These are phyloP conservation scores for Dendrocincla tyrannina DNA, from an alignment of 2,797 vertebrate genomes.

Conservation along the genomic window DNA sequence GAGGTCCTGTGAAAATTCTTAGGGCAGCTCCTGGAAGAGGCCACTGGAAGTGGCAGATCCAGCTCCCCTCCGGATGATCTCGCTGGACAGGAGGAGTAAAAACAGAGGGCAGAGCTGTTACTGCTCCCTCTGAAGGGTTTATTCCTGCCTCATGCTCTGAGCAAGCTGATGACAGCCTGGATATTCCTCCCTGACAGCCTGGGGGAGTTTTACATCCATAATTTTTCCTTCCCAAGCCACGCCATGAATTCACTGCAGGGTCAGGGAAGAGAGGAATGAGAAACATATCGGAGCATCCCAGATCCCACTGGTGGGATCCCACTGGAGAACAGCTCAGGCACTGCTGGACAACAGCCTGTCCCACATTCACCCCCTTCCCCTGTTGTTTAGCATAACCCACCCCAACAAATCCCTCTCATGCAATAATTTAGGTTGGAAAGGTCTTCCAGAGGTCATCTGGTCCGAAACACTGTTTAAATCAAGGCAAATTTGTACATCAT, in stretches of 20 bases:
- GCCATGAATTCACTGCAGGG: neutral
- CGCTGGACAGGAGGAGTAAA: neutral
- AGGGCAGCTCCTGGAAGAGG: accelerated
- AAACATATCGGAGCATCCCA: neutral
- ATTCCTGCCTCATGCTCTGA: neutral
- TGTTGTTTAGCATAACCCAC: neutral
- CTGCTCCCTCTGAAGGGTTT: neutral
- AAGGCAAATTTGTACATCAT: neutral
- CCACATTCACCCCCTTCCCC: accelerated
- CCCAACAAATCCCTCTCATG: neutral
- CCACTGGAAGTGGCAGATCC: neutral
- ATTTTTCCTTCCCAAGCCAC: neutral
- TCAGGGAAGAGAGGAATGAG: neutral
- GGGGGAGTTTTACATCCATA: neutral
- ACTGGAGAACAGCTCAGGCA: neutral
- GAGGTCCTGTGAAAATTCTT: neutral
- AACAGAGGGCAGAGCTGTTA: neutral
- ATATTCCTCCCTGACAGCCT: neutral
- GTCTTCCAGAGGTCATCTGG: neutral
- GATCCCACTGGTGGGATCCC: neutral
- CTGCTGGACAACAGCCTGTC: neutral
- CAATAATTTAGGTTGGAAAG: neutral
- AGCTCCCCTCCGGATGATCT: accelerated
- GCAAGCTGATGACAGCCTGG: neutral
- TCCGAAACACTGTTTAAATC: neutral